Base-by-base conservation (phyloP, 37 sponge, comb jelly and placozoan genomes). In the Eunapius fragilis region DNA sequence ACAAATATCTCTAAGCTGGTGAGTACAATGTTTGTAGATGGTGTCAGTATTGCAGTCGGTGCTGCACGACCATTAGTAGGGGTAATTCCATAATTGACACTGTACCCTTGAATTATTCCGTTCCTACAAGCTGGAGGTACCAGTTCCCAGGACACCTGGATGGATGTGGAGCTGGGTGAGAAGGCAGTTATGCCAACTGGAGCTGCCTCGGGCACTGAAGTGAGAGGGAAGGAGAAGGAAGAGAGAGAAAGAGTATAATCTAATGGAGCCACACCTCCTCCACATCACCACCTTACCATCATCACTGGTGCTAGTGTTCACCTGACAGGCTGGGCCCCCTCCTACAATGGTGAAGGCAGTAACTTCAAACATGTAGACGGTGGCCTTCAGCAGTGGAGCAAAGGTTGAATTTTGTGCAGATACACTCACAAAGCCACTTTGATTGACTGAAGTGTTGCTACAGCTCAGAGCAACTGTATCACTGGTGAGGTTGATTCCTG, bases 321-420 rank as follows among this genome's bases (percentile, higher is more conserved):
- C 58, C 58, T 58, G 58, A 25, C 30, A 26, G 23, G 34, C 27
- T n/a, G 84, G 84, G 19, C 89, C 81, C 26, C 19, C 70, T 25
- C 89, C 89, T 22, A 67, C 81, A 76, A 30, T 27, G 36, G 89
- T 88, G 58, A 37, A n/a, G n/a, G 83, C 89, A 41, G 70, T 27
- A 25, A 88, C 49, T 23, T 78, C 34, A n/a, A 88, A 36, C 37
- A 38, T 76, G 72, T 88, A 88, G 30, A 26, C 19, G 41, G 89
- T 82, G 36, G 69, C 75, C 67, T 47, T 74, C 4, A 37, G 45
- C 17, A 88, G 82, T 27, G 58, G 58, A 19, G 22, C 2, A 12
- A 58, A 17, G 58, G 58, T 13, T 58, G 58, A 19, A 58, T 11
- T 58, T 17, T 17, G 17, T 17, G 14, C 58, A 17, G 58, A 58